Base-by-base conservation (phyloP, 2,113 vertebrate species). In the Chaetodon trifascialis region DNA sequence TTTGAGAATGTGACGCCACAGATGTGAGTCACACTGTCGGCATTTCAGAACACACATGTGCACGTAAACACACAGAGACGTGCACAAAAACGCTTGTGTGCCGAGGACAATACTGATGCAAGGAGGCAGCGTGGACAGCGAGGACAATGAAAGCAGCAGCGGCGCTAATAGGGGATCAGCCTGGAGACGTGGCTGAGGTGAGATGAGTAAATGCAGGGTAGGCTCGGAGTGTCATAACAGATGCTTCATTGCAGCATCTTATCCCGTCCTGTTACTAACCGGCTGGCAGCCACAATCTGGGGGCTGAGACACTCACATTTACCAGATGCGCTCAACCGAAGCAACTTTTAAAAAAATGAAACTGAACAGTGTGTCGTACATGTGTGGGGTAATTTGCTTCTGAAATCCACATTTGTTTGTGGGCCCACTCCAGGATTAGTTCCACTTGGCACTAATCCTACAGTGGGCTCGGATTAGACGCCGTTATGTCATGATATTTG, bases 1-100 rank as follows among this genome's bases (percentile, higher is more conserved):
- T 91, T 84, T 81, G 9, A 84, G 88, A 87, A 4, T 36, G 84
- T 88, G 90, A 92, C 84, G 89, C 68, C 88, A 86, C 38, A 10
- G 38, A 62, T 40, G 63, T 87, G 90, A 90, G 79, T 92, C 89
- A 92, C 51, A 54, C 40, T 47, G 68, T 69, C 5, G 52, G 15
- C 15, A 3, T 51, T 65, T 56, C 54, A 23, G 25, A 83, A 77
- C 59, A 73, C 71, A 72, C 55, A 54, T 49, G 63, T 47, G 46
- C 40, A 71, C n/a, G 19, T 51, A 47, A 63, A 54, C 23, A 44
- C 34, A 75, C 49, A 58, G 34, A 14, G n/a, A 82, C 51, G 47
- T 23, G 36, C 44, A 63, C 42, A 52, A 58, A 73, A n/a, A 30
- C 1, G n/a, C 11, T 9, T 30, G 62, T 40, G 46, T 80, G 11